These are phyloP conservation scores for Eucera pruinosa DNA, from an alignment of 2,888 invertebrate genomes.

Conservation along the genomic window DNA sequence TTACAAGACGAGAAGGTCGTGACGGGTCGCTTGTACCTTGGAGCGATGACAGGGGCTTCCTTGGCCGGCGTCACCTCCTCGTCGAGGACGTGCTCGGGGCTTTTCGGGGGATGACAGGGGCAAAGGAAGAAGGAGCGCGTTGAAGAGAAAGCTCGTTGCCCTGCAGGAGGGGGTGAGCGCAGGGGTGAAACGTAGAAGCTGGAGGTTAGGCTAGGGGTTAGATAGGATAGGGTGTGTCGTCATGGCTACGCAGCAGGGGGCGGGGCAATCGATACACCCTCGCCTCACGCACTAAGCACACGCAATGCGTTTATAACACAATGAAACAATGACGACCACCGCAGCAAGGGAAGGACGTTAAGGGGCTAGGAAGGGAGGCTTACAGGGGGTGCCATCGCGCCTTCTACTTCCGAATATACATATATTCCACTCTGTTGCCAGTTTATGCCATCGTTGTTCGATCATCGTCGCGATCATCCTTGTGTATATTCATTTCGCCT, in stretches of 20 bases:
- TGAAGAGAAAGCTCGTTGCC: slow-evolving; percentile 45
- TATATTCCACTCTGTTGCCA: slow-evolving; percentile 38
- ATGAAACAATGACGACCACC: slow-evolving; percentile 80
- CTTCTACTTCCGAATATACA: slow-evolving; percentile 69
- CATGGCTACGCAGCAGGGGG: slow-evolving; percentile 87
- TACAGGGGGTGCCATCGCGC: slow-evolving; percentile 69
- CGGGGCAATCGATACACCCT: slow-evolving; percentile 91
- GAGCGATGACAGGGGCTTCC: slow-evolving; percentile 62
- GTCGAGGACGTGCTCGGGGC: slow-evolving; percentile 48
- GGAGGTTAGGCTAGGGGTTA: slow-evolving; percentile 81
- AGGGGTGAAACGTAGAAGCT: slow-evolving; percentile 73
- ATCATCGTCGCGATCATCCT: slow-evolving; percentile 30
- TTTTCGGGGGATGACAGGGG: slow-evolving; percentile 36
- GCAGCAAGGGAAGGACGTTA: slow-evolving; percentile 66
- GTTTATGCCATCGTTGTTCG: slow-evolving; percentile 28
- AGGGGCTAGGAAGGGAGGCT: slow-evolving; percentile 49
- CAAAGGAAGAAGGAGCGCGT: slow-evolving; percentile 22
- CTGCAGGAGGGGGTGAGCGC: slow-evolving; percentile 30
- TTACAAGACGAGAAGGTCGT: slow-evolving; percentile 56
- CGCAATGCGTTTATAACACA: slow-evolving; percentile 81
- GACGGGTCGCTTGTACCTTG: slow-evolving; percentile 64
- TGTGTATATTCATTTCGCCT: background rate
- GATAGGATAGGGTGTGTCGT: slow-evolving; percentile 85
- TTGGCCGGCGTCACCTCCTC: slow-evolving; percentile 54
- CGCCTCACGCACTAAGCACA: slow-evolving; percentile 86